phyloP scores from a whole-genome alignment of 2,113 vertebrate genomes.

The Uropsilus gracilis region DNA sequence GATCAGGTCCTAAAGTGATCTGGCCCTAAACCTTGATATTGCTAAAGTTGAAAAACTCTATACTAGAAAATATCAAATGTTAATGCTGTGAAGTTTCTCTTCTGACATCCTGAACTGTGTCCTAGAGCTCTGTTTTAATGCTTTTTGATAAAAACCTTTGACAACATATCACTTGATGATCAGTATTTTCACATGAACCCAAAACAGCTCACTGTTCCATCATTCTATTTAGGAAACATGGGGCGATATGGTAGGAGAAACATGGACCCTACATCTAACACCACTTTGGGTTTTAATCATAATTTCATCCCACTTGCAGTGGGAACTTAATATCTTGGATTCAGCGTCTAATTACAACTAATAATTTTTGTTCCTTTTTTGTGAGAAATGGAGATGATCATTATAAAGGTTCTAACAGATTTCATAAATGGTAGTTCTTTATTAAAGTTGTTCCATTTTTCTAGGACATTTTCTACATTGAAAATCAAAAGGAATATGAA shows the following conservation, averaged over 20 bases:
- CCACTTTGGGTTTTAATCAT: background rate
- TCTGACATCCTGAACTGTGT: background rate
- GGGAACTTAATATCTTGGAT: background rate
- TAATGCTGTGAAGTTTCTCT: background rate
- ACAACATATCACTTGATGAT: no score
- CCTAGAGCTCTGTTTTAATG: background rate
- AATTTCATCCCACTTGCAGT: background rate
- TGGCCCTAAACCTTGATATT: background rate
- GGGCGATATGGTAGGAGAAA: background rate
- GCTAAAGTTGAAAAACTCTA: background rate
- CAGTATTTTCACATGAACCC: background rate
- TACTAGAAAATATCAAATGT: background rate
- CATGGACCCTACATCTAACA: background rate
- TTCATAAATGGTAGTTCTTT: background rate
- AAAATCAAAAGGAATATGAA: constrained; percentile 92
- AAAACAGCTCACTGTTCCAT: background rate
- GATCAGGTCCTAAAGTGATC: background rate
- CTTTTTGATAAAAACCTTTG: background rate
- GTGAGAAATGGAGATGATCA: background rate
- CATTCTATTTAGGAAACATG: background rate
- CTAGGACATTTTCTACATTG: constrained; percentile 93
- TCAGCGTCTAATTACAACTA: background rate
- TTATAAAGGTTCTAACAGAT: background rate
- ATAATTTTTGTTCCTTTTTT: background rate
- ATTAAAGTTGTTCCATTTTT: constrained; percentile 54